A percentile compares a stretch with the other conserved stretches of the same genome.
These are phyloP conservation scores for Climacteris rufus DNA, from an alignment of 2,113 vertebrate genomes.

Conservation along the genomic window DNA sequence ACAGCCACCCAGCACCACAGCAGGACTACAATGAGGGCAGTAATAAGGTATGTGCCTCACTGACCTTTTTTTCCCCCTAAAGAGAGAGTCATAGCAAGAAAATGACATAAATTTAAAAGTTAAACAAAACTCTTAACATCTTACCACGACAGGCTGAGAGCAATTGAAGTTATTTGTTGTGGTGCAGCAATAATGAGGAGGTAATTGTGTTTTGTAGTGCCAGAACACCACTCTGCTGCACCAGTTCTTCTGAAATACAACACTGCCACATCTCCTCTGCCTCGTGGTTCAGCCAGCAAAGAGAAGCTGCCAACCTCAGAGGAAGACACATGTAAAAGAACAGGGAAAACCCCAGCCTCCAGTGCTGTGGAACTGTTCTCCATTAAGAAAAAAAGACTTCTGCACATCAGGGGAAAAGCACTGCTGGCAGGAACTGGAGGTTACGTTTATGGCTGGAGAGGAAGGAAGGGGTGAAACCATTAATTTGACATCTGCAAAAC, in stretches of 20 bases:
- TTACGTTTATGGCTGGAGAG: not conserved
- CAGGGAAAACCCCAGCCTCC: not conserved
- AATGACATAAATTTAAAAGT: not conserved
- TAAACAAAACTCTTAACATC: not conserved
- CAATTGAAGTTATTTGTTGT: not conserved
- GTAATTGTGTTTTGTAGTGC: not conserved
- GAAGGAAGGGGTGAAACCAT: not conserved
- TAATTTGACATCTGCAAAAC: not conserved
- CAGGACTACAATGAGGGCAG: not conserved
- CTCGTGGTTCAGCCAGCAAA: not conserved
- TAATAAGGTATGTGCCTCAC: not conserved
- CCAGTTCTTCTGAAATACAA: not conserved
- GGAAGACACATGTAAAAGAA: not conserved
- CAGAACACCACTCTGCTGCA: not conserved
- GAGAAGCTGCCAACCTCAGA: not conserved
- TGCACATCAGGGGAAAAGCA: not conserved
- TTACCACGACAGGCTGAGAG: not conserved
- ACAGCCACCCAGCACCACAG: not conserved
- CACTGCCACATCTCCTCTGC: not conserved
- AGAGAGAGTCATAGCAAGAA: not conserved
- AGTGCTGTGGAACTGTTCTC: not conserved
- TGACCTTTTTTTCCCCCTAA: not conserved
- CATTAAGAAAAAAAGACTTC: not conserved
- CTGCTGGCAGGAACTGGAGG: not conserved
- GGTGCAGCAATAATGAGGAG: not conserved